Percentiles rank a stretch among this genome's conserved stretches.
These are phyloP conservation scores for Pampusana beccarii DNA, from an alignment of 2,113 vertebrate genomes.

Conservation along the genomic window DNA sequence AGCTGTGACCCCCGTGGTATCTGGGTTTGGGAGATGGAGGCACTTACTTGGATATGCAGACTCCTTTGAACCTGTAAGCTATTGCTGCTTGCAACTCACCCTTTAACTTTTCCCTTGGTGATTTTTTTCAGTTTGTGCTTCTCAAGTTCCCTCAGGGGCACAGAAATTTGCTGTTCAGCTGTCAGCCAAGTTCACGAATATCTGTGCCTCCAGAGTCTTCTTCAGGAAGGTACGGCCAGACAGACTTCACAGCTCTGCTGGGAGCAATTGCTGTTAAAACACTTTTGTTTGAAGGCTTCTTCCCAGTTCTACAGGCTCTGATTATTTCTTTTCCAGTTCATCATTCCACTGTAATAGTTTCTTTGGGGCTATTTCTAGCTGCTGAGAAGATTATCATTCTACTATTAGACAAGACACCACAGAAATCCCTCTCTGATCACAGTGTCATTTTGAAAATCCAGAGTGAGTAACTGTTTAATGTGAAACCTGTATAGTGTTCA, in stretches of 20 bases:
- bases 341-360: constrained; percentile 1
- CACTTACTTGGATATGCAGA: neutral
- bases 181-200: neutral
- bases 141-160: neutral
- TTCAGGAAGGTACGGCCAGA: neutral
- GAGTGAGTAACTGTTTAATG: neutral
- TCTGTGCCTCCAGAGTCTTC: neutral
- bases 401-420: neutral
- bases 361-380: constrained; percentile 8
- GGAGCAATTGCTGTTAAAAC: neutral
- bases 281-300: neutral
- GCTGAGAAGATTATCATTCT: neutral
- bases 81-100: neutral
- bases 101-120: neutral
- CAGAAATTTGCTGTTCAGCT: neutral
- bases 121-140: neutral
- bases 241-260: neutral
- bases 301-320: neutral
- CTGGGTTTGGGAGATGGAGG: neutral
- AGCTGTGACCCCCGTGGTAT: neutral
- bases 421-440: neutral
- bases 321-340: neutral
- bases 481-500: neutral
- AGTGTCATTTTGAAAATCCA: neutral
- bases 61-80: neutral